A percentile compares a stretch with the other conserved stretches of the same genome.
phyloP scores from a whole-genome alignment of 2,113 vertebrate species.

The Tympanuchus pallidicinctus region DNA sequence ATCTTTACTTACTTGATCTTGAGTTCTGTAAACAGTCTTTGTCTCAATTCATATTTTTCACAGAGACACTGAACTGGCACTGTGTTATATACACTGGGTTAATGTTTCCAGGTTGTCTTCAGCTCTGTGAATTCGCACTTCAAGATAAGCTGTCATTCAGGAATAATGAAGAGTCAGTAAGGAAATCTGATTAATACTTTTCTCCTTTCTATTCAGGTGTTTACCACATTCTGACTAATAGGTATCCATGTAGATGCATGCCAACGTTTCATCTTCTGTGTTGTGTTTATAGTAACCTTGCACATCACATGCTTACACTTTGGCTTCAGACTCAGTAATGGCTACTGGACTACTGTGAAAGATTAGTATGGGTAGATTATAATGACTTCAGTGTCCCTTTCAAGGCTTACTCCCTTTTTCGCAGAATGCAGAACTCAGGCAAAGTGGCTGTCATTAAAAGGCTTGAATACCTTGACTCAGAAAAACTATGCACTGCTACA shows the following conservation, averaged over 20 bases:
- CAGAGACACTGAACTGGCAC: not conserved
- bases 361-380: not conserved
- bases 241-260: not conserved
- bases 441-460: not conserved
- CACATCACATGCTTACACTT: not conserved
- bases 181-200: not conserved
- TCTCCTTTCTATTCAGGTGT: not conserved
- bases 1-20: constrained; percentile 23
- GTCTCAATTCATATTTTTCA: not conserved
- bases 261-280: not conserved
- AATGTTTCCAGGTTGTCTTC: not conserved
- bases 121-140: not conserved
- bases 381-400: not conserved
- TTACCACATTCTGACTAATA: not conserved
- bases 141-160: not conserved
- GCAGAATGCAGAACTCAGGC: not conserved
- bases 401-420: not conserved
- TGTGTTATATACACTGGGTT: not conserved
- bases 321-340: fast-evolving
- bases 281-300: not conserved
- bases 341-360: not conserved
- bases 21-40: constrained; percentile 20
- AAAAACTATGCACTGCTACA: not conserved
- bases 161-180: not conserved
- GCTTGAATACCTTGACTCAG: not conserved